These are phyloP conservation scores for Sebastes hubbsi DNA, from an alignment of 2,797 vertebrate species.

Conservation along the genomic window DNA sequence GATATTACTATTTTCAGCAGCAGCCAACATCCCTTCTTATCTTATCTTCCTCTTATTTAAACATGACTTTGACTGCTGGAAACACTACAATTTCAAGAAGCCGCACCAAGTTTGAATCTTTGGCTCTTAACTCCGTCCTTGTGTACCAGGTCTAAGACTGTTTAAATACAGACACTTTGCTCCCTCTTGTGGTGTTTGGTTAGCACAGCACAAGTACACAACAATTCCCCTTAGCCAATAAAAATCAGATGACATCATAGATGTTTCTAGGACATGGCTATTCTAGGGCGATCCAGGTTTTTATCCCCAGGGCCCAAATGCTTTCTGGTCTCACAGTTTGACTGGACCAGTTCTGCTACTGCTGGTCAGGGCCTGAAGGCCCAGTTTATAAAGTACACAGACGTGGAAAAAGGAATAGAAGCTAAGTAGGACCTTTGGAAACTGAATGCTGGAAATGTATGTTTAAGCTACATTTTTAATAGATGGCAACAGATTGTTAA, in stretches of 20 bases:
- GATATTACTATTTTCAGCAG: neutral
- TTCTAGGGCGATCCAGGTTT: constrained; percentile 64
- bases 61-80: neutral
- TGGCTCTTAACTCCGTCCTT: neutral
- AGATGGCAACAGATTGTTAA: neutral
- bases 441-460: neutral
- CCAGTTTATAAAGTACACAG: constrained; percentile 21
- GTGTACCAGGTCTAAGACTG: neutral
- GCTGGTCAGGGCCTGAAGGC: constrained; percentile 13
- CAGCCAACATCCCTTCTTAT: neutral
- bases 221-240: constrained; percentile 9
- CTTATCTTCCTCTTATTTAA: neutral
- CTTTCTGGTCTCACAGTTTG: constrained; percentile 54
- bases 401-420: neutral
- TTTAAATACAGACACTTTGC: constrained; percentile 16
- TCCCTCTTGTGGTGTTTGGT: constrained; percentile 65
- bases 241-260: constrained; percentile 59
- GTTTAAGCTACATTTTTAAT: too few relatives aligned
- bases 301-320: constrained; percentile 49
- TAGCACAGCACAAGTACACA: neutral
- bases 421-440: neutral
- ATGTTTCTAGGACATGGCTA: constrained; percentile 67
- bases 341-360: constrained; percentile 55
- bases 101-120: neutral
- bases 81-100: neutral